phyloP scores from a whole-genome alignment of 2,797 vertebrate species.

The Neosilurus mollespiculum region DNA sequence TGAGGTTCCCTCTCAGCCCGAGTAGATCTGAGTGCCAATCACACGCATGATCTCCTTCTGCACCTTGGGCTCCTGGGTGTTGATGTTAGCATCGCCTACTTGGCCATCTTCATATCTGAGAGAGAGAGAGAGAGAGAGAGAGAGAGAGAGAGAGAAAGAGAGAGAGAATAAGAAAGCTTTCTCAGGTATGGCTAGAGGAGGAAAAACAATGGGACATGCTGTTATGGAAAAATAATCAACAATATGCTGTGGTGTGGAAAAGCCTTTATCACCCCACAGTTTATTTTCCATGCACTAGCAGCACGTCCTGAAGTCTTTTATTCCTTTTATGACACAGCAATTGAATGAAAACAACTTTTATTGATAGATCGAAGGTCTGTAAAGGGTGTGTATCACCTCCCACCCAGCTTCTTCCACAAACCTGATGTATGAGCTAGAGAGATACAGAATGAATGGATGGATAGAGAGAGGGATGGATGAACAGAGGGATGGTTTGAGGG shows the following conservation, averaged over 20 bases:
- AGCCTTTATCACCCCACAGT: not conserved
- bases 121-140: not conserved
- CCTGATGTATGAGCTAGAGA: too few species aligned
- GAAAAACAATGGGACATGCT: too few species aligned
- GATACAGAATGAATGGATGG: too few species aligned
- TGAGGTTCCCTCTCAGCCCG: constrained; percentile 80
- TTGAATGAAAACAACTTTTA: too few species aligned
- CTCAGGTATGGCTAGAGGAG: not conserved
- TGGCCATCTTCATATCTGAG: constrained; percentile 97
- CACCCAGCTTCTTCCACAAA: too few species aligned
- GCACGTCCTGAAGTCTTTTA: not conserved
- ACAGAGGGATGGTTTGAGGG: too few species aligned
- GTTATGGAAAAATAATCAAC: not conserved
- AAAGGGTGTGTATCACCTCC: too few species aligned
- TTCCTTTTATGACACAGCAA: too few species aligned
- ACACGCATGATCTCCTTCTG: constrained; percentile 99
- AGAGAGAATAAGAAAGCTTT: not conserved
- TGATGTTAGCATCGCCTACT: constrained; percentile 98
- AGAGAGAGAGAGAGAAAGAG: constrained; percentile 5
- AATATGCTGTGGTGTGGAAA: not conserved
- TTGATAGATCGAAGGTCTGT: too few species aligned
- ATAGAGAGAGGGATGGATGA: too few species aligned
- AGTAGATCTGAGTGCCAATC: constrained; percentile 98
- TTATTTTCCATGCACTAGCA: not conserved
- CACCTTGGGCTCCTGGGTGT: constrained; percentile 99